Conservation (phyloP, 92 coral and sea anemone species). For the Bergia sp. region DNA sequence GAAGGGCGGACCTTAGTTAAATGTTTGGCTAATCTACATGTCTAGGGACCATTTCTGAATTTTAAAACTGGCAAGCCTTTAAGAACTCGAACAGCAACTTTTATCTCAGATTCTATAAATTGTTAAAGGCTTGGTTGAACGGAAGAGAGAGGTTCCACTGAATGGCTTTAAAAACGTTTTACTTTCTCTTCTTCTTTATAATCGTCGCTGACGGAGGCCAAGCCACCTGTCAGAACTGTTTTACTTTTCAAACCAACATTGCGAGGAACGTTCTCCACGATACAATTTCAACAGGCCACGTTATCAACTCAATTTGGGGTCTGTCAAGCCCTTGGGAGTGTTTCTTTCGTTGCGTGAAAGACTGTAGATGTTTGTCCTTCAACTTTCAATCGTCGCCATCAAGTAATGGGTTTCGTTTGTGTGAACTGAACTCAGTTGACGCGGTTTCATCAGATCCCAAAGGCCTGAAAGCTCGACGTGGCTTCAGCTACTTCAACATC, state of each 20-base stretch:
- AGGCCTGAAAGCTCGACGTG: neutral
- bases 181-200: neutral
- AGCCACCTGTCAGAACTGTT: neutral
- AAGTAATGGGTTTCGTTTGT: neutral
- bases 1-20: neutral
- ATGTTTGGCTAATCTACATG: neutral
- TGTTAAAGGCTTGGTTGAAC: neutral
- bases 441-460: neutral
- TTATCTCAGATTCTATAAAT: too few relatives aligned
- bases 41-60: neutral
- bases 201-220: neutral
- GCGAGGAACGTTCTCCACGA: neutral
- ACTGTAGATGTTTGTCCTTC: slow-evolving; percentile 10
- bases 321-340: neutral
- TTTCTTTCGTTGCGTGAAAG: slow-evolving; percentile 1
- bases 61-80: neutral
- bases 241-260: neutral
- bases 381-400: neutral
- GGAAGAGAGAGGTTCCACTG: neutral
- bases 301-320: neutral
- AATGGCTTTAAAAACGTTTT: neutral
- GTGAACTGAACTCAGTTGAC: slow-evolving; percentile 1
- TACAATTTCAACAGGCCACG: neutral
- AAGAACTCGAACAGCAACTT: neutral
- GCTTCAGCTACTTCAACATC: neutral